Evolutionary conservation across 2,113 vertebrate species (phyloP).

Genomic region (Excalfactoria chinensis): DNA sequence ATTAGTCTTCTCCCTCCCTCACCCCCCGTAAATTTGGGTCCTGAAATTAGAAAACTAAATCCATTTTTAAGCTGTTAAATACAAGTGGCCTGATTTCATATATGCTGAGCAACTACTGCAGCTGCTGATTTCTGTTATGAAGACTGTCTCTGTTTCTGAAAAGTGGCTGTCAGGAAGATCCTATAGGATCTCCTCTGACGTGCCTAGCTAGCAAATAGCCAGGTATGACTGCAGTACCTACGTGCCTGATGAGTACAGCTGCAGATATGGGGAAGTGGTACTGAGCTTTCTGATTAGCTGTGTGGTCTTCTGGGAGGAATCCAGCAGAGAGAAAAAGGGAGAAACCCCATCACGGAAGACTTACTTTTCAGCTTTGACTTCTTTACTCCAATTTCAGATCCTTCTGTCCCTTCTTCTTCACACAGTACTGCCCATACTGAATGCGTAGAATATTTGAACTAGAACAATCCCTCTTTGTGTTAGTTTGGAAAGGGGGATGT

Average conservation of each 20-base stretch:
- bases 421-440: background rate
- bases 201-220: conserved; percentile 13
- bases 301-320: conserved; percentile 8
- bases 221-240: background rate
- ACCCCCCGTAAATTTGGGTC: accelerated
- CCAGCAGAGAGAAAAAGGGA: conserved; percentile 17
- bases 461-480: background rate
- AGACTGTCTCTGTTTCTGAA: background rate
- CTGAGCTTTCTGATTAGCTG: background rate
- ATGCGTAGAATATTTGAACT: background rate
- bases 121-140: background rate
- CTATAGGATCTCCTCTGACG: background rate
- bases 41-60: conserved; percentile 31
- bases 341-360: background rate
- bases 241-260: background rate
- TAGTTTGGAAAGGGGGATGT: background rate
- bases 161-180: conserved; percentile 3
- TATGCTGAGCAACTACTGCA: background rate
- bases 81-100: background rate
- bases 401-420: background rate
- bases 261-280: background rate
- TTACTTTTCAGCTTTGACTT: conserved; percentile 4
- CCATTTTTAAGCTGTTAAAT: background rate
- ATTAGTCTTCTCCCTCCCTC: background rate
- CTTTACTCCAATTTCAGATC: conserved; percentile 25